Conservation (phyloP, 64 coral and sea anemone genomes). For the Hydrozoanthus tunicans region DNA sequence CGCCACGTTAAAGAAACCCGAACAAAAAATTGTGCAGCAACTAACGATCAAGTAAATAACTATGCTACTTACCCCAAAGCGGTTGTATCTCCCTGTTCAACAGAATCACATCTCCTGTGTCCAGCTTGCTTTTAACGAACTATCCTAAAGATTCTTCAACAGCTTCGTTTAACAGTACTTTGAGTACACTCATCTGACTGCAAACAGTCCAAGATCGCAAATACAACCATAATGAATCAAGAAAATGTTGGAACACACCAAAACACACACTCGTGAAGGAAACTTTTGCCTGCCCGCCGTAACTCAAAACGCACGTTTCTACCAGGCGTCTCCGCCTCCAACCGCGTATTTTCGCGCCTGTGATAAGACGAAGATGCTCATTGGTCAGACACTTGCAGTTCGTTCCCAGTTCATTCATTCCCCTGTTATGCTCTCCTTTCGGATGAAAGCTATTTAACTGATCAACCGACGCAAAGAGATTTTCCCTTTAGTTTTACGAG, state of each 20-base stretch:
- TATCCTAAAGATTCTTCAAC: neutral
- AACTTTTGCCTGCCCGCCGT: neutral
- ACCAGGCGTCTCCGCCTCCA: too few species aligned
- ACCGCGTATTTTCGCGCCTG: neutral
- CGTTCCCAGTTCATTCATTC: neutral
- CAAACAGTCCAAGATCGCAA: neutral
- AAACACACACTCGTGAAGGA: neutral
- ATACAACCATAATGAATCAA: constrained; percentile 14
- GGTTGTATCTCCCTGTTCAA: neutral
- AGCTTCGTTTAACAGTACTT: neutral
- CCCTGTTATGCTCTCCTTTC: neutral
- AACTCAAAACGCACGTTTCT: neutral
- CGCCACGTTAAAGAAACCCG: too few species aligned
- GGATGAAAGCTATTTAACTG: neutral
- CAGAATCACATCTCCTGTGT: neutral
- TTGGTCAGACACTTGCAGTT: neutral
- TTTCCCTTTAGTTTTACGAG: neutral
- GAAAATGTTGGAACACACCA: neutral
- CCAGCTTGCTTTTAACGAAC: neutral
- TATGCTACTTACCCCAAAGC: constrained; percentile 3
- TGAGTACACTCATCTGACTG: neutral
- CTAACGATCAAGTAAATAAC: neutral
- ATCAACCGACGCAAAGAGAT: neutral
- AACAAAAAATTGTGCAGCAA: too few species aligned
- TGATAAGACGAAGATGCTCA: neutral